These are phyloP conservation scores for Mizuhopecten yessoensis DNA, from an alignment of 1,140 invertebrate species.

Conservation along the genomic window DNA sequence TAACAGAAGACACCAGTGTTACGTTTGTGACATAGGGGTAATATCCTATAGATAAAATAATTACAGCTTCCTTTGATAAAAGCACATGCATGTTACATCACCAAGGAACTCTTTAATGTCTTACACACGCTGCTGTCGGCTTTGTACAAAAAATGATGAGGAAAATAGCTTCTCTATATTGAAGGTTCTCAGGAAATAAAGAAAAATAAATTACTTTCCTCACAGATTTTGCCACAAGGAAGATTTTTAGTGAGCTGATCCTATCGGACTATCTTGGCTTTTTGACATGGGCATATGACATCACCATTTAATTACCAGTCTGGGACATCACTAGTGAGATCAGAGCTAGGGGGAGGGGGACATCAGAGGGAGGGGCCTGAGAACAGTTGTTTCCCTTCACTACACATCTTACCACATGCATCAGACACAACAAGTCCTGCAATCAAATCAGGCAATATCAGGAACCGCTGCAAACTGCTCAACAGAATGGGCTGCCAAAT, in stretches of 20 bases:
- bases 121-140: background rate
- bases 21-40: background rate
- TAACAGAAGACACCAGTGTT: background rate
- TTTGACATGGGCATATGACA: background rate
- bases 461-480: background rate
- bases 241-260: background rate
- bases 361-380: background rate
- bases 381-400: slow-evolving; percentile 19
- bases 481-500: slow-evolving; percentile 6
- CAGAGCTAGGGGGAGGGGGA: background rate
- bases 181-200: background rate
- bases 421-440: slow-evolving; percentile 26
- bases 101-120: background rate
- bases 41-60: background rate
- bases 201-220: background rate
- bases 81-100: slow-evolving; percentile 37
- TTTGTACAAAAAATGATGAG: background rate
- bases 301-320: slow-evolving; percentile 12
- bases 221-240: background rate
- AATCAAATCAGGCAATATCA: slow-evolving; percentile 20
- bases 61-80: slow-evolving; percentile 17
- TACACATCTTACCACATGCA: background rate
- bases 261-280: background rate
- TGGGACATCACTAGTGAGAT: background rate
- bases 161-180: background rate